These are phyloP conservation scores for Apistogramma diplotaenia DNA, from an alignment of 2,113 vertebrate species.

Conservation along the genomic window DNA sequence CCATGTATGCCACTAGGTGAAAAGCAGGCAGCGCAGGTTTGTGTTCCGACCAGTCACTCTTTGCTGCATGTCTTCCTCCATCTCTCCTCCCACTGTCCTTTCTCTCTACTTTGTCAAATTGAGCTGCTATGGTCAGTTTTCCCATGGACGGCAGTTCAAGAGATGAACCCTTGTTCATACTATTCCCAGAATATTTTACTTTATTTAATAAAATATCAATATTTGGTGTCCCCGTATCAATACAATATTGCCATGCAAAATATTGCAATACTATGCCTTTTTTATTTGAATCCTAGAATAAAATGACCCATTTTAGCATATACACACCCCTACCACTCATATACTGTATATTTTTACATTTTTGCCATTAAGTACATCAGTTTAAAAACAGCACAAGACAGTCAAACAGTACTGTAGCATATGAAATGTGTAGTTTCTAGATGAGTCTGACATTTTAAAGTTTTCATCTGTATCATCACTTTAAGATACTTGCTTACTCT, in stretches of 20 bases:
- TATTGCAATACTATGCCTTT: too few relatives aligned
- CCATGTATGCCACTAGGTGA: too few relatives aligned
- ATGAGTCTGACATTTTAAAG: neutral
- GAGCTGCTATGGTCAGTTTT: too few relatives aligned
- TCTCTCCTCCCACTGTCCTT: too few relatives aligned
- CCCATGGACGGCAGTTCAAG: fast-evolving
- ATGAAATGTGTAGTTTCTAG: neutral
- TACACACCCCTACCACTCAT: neutral
- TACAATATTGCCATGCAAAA: too few relatives aligned
- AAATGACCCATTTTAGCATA: neutral
- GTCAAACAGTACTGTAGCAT: neutral
- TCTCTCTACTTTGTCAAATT: too few relatives aligned
- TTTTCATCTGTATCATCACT: neutral
- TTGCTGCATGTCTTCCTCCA: too few relatives aligned
- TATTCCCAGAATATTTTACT: neutral
- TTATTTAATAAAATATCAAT: neutral
- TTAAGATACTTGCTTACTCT: neutral
- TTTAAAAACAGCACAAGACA: fast-evolving
- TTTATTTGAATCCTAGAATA: too few relatives aligned
- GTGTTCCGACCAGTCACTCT: too few relatives aligned
- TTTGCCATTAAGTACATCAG: neutral
- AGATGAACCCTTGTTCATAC: neutral
- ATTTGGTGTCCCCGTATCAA: neutral
- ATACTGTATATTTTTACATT: neutral
- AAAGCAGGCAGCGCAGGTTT: too few relatives aligned